Conservation (phyloP, 2,888 invertebrate species). For the Nephrocerus scutellatus region DNA sequence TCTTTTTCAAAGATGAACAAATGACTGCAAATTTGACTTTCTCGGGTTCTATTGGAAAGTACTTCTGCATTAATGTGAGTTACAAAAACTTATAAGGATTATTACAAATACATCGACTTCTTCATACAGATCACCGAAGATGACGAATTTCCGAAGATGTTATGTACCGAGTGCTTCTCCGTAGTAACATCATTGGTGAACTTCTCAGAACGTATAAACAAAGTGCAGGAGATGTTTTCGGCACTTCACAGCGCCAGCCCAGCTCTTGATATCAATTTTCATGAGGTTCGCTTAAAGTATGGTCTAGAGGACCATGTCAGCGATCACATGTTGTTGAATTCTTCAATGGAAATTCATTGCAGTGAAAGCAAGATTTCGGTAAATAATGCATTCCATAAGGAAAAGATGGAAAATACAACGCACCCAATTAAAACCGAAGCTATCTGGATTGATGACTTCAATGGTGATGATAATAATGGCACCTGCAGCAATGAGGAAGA, state of each 20-base stretch:
- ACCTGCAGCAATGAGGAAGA: too few relatives aligned
- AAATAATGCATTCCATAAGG: too few relatives aligned
- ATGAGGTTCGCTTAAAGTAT: constrained; percentile 26
- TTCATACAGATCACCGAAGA: constrained; percentile 29
- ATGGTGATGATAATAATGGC: too few relatives aligned
- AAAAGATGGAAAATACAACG: too few relatives aligned
- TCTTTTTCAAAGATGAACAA: constrained; percentile 29
- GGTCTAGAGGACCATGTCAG: constrained; percentile 26
- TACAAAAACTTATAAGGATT: too few relatives aligned
- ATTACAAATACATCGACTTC: neutral
- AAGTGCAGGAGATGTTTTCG: constrained; percentile 38
- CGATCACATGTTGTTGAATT: constrained; percentile 18
- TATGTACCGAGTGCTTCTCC: constrained; percentile 36
- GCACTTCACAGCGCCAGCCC: too few relatives aligned
- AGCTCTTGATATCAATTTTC: constrained; percentile 17
- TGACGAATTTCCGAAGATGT: constrained; percentile 34
- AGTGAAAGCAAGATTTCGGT: too few relatives aligned
- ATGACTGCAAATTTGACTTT: constrained; percentile 24
- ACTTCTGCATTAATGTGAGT: constrained; percentile 38
- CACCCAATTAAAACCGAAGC: too few relatives aligned
- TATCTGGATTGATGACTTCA: too few relatives aligned
- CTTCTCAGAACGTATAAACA: constrained; percentile 35
- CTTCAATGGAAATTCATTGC: too few relatives aligned
- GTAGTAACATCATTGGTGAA: constrained; percentile 33
- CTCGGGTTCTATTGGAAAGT: constrained; percentile 36